Evolutionary conservation across 2,797 vertebrate species (phyloP).

Genomic region (Tangara arthus): DNA sequence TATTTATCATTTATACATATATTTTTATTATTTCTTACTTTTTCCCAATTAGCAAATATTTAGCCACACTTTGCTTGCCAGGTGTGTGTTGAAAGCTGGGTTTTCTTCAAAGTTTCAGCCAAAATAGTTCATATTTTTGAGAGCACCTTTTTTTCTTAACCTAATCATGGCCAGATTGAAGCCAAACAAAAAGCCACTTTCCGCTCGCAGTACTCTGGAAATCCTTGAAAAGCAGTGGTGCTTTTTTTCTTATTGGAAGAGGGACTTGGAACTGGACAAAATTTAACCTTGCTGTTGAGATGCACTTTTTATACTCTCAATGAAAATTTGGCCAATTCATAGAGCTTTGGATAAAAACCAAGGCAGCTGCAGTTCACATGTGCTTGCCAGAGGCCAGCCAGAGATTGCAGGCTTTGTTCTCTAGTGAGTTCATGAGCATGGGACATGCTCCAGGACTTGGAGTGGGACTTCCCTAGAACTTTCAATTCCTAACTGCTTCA

Average conservation of each 20-base stretch:
- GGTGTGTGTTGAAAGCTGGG: not conserved
- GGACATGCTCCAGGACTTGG: not conserved
- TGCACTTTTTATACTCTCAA: not conserved
- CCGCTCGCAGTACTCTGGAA: not conserved
- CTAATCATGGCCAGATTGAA: not conserved
- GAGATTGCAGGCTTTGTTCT: not conserved
- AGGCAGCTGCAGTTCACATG: constrained; percentile 14
- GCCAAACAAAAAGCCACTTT: not conserved
- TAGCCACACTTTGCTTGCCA: not conserved
- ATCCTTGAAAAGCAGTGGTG: not conserved
- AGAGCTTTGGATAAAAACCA: constrained; percentile 17
- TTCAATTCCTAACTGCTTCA: not conserved
- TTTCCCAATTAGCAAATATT: not conserved
- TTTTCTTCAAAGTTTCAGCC: not conserved
- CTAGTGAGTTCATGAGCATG: not conserved
- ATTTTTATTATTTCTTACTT: not conserved
- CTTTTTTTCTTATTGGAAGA: not conserved
- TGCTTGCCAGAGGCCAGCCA: not conserved
- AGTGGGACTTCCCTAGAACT: not conserved
- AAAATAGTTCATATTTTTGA: not conserved
- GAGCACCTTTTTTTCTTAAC: not conserved
- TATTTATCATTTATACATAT: not conserved
- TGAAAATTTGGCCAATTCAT: constrained; percentile 24
- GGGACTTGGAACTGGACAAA: not conserved
- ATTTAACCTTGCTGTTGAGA: not conserved